Evolutionary conservation across 2,797 vertebrate species (phyloP), one percentile per base, ranked within the genome.

Genomic region (Acanthiza pusilla): DNA sequence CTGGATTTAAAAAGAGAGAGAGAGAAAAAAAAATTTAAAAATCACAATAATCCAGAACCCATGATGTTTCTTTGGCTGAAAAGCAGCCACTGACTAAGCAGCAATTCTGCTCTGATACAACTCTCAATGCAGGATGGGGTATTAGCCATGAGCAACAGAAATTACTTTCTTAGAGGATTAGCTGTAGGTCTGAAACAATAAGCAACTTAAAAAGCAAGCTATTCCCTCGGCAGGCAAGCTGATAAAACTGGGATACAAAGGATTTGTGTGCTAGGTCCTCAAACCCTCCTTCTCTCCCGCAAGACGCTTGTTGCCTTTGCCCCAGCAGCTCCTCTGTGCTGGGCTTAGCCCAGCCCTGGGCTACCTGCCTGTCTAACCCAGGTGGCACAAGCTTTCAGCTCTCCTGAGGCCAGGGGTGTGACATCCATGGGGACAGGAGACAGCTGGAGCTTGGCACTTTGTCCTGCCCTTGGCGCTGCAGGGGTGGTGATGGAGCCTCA

Each of bases 141-240:
- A 88, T 89, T 91, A 92, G 82, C 85, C 89, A 91, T 14, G 1
- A 95, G 73, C 85, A 88, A 76, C 77, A 91, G 79, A 88, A 96
- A 91, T 91, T 7, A 95, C 76, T 88, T 89, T 89, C 92, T 91
- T 81, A 76, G 62, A 70, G 71, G 94, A 96, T 95, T 95, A 95
- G 51, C 76, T 84, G 62, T 55, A 81, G 83, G 85, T 60, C 73
- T 55, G 77, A 94, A 95, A 93, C 38, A 94, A 96, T 73, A 92
- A 93, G 73, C 87, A 96, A 86, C 70, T 92, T 89, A 47, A 78
- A 79, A 94, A 88, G 63, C 32, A 84, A 93, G 42, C 16, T 88
- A 60, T 70, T 88, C 60, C 76, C 63, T 40, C 29, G 60, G 43
- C 55, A 86, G 51, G 15, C 73, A 51, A 54, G 36, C 54, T 93